phyloP scores from a whole-genome alignment of 2,888 invertebrate genomes.

The Clistopyga incitator region DNA sequence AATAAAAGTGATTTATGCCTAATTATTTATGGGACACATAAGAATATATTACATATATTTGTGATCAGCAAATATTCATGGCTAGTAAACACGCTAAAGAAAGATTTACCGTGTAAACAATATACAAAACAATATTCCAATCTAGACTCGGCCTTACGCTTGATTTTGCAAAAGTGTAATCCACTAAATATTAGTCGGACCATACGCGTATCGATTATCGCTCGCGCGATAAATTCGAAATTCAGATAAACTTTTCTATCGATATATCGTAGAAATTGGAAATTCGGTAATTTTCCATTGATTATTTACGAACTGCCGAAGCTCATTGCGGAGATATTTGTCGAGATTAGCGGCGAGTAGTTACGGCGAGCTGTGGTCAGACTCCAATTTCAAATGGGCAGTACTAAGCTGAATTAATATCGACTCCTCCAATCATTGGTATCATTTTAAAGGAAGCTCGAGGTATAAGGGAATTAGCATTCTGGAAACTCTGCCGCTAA shows the following conservation, averaged over 20 bases:
- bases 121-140: too few species aligned
- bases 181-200: background rate
- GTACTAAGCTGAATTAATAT: background rate
- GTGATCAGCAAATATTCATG: too few species aligned
- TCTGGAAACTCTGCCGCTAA: conserved; percentile 21
- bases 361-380: background rate
- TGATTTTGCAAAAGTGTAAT: background rate
- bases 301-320: background rate
- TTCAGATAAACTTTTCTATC: background rate
- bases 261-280: background rate
- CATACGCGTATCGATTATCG: background rate
- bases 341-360: background rate
- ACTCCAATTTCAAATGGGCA: background rate
- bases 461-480: conserved; percentile 29
- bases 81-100: too few species aligned
- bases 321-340: background rate
- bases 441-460: conserved; percentile 8
- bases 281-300: too few species aligned
- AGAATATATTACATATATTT: too few species aligned
- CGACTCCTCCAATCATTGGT: background rate
- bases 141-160: too few species aligned
- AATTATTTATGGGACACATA: too few species aligned
- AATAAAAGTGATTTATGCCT: too few species aligned
- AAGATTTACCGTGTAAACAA: too few species aligned
- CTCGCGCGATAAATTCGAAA: background rate